These are phyloP conservation scores for Natator depressus DNA, from an alignment of 2,113 vertebrate genomes.

Conservation along the genomic window DNA sequence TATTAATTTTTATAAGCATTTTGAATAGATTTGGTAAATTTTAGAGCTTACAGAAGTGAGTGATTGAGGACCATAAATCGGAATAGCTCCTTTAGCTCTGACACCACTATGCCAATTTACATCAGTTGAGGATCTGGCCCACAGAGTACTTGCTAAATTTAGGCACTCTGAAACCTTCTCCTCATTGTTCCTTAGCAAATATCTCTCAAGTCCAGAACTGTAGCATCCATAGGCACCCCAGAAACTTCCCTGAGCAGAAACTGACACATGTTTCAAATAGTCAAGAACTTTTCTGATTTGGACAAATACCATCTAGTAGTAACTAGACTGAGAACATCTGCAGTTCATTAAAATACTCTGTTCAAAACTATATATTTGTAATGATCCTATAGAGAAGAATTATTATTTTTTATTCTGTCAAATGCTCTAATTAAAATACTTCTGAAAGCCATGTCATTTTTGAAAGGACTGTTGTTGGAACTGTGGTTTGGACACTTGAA, in stretches of 20 bases:
- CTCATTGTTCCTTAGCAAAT: neutral
- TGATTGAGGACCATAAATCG: neutral
- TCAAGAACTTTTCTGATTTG: neutral
- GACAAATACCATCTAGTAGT: neutral
- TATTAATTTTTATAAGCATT: neutral
- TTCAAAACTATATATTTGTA: neutral
- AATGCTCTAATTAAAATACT: neutral
- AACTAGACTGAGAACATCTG: neutral
- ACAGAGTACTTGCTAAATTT: constrained; percentile 11
- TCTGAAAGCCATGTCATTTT: neutral
- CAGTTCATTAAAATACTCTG: neutral
- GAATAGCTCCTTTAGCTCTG: neutral
- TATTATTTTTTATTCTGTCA: neutral
- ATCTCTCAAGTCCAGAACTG: neutral
- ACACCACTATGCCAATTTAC: neutral
- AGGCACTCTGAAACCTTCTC: neutral
- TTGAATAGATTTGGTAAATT: neutral
- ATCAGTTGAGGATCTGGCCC: neutral
- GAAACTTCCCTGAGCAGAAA: neutral
- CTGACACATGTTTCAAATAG: neutral
- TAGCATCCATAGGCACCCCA: neutral
- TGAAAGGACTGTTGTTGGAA: constrained; percentile 28
- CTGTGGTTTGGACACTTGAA: neutral
- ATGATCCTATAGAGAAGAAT: constrained; percentile 8
- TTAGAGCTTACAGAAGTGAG: neutral